Conservation (phyloP, 2,113 vertebrate species). For the Rhineura floridana region DNA sequence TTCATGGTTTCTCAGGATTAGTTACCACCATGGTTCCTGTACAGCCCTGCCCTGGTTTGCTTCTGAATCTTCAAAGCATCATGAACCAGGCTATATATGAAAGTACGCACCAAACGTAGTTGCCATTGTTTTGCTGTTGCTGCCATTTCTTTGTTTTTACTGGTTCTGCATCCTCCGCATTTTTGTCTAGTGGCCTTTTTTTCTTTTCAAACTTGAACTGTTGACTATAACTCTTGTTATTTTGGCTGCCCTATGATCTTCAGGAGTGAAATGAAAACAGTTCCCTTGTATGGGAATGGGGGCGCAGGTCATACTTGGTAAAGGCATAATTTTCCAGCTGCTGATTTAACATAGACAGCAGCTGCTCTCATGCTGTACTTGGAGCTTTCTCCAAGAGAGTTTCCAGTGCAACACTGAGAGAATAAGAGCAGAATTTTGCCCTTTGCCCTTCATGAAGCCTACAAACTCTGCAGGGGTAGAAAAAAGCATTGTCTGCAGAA, state of each 20-base stretch:
- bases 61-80: background rate
- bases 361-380: background rate
- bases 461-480: background rate
- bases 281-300: background rate
- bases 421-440: background rate
- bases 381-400: background rate
- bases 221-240: background rate
- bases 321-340: slow-evolving; percentile 24
- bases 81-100: background rate
- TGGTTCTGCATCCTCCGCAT: background rate
- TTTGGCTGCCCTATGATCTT: slow-evolving; percentile 14
- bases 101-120: background rate
- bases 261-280: slow-evolving; percentile 5
- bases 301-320: background rate
- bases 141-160: too few species aligned
- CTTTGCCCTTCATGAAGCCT: background rate
- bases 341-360: background rate
- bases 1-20: too few species aligned
- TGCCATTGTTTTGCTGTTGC: too few species aligned
- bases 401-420: background rate
- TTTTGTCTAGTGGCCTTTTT: background rate
- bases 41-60: background rate
- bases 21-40: background rate
- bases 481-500: too few species aligned
- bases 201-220: background rate